These are phyloP conservation scores for Desmodus rotundus DNA, from an alignment of 2,113 vertebrate species.

Conservation along the genomic window DNA sequence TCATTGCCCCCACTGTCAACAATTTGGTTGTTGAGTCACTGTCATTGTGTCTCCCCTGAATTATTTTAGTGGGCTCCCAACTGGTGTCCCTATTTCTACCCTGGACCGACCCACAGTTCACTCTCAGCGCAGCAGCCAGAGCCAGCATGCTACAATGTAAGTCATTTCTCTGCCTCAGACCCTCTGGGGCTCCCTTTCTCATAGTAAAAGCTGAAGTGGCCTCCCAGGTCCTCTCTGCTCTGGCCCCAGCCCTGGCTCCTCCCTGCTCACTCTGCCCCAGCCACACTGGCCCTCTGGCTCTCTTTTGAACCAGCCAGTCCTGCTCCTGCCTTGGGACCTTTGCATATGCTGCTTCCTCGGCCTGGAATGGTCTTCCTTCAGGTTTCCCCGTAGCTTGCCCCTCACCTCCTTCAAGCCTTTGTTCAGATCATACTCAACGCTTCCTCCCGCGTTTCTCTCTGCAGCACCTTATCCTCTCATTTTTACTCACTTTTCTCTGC, in stretches of 20 bases:
- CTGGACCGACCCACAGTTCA: not conserved
- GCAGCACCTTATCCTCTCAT: not conserved
- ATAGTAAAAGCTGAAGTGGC: not conserved
- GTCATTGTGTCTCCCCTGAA: rapidly evolving
- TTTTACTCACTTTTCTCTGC: not conserved
- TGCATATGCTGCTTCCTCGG: not conserved
- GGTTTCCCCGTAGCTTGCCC: not conserved
- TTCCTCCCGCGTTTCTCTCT: not conserved
- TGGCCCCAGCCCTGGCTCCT: not conserved
- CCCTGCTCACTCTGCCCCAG: not conserved
- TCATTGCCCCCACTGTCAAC: not conserved
- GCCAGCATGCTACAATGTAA: not conserved
- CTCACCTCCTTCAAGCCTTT: not conserved
- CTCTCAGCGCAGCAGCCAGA: not conserved
- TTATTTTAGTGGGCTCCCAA: not conserved
- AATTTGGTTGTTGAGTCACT: not conserved
- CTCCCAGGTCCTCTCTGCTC: not conserved
- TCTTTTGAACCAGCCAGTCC: not conserved
- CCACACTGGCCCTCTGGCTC: not conserved
- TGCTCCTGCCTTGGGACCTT: not conserved
- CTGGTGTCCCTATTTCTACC: not conserved
- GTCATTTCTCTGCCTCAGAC: not conserved
- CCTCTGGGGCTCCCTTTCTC: too few species aligned
- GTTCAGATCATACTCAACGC: not conserved
- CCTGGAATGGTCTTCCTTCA: not conserved